Percentiles rank a stretch among this genome's conserved stretches.
phyloP scores from a whole-genome alignment of 2,888 invertebrate genomes.

The Boloria euphrosyne region DNA sequence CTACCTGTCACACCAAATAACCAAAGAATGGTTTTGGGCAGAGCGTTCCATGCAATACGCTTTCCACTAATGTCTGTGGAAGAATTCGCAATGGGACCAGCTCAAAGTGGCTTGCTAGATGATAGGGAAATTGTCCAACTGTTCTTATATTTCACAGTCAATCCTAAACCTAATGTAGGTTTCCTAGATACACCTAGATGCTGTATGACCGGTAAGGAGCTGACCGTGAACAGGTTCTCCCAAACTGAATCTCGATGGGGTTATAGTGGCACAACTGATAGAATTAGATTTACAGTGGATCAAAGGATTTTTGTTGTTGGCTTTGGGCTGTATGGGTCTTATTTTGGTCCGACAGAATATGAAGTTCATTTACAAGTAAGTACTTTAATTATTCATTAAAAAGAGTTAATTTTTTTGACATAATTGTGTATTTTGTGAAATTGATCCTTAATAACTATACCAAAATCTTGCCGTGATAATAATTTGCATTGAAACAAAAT shows the following conservation, averaged over 20 bases:
- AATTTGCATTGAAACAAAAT: too few species aligned
- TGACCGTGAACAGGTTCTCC: constrained; percentile 87
- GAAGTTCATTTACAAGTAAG: constrained; percentile 85
- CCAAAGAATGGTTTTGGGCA: constrained; percentile 86
- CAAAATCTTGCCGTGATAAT: too few species aligned
- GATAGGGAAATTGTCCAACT: constrained; percentile 89
- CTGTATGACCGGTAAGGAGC: constrained; percentile 90
- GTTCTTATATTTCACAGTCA: constrained; percentile 87
- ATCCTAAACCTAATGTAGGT: constrained; percentile 88
- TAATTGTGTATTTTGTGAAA: too few species aligned
- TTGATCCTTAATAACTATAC: too few species aligned
- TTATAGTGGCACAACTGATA: constrained; percentile 91
- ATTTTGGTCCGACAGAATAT: constrained; percentile 90
- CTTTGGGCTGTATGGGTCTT: constrained; percentile 92
- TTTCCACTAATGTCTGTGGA: constrained; percentile 93
- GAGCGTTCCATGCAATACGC: constrained; percentile 87
- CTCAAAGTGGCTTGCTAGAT: constrained; percentile 88
- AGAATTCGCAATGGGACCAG: constrained; percentile 90
- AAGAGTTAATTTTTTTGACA: too few species aligned
- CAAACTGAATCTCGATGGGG: constrained; percentile 92
- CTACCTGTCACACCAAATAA: constrained; percentile 85
- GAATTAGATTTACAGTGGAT: constrained; percentile 91
- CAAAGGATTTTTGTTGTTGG: constrained; percentile 91
- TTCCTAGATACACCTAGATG: constrained; percentile 88
- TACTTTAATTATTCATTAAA: constrained; percentile 13